Evolutionary conservation across 2,888 invertebrate species (phyloP), one percentile per base, ranked within the genome.

Genomic region (Netelia virgata): DNA sequence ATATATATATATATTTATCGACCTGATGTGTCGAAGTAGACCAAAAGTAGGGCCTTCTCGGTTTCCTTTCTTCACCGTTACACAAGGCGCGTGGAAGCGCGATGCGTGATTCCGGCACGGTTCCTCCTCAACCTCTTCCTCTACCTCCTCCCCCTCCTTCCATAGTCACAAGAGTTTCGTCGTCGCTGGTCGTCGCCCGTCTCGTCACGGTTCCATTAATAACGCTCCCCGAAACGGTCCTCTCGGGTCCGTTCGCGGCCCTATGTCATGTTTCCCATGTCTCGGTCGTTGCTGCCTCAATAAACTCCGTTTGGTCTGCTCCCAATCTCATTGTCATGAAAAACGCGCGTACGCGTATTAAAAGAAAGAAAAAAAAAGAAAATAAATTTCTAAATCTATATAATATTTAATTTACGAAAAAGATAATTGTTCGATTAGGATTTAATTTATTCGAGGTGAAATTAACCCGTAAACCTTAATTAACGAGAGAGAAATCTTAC

Each of bases 161-260:
- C 82, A 43, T 77, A 61, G 77, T 77, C 77, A 72, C 28, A 55
- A 83, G 63, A 83, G 73, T 79, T 61, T 74, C 79, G 55, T 78
- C 73, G 76, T 73, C 57, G 36, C 72, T 53, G 55, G 43, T 69
- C 28, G 55, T 57, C 36, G 47, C 23, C 73, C 77, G 72, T 88
- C 69, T 83, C 91, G 92, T 92, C 91, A 92, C 91, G 91, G 91
- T 92, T 91, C 91, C 91, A 92, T 92, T 92, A 92, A 92, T 89
- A 89, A 82, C 82, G 75, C 84, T 80, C 79, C 78, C 81, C 74
- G 72, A 84, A 82, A 84, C 75, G 63, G 57, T 75, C 59, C 69
- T 78, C 70, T 59, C 80, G 36, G 61, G 64, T 83, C n/a, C 63
- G 59, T 36, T 61, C 61, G 36, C 50, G 41, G 53, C 73, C 69